These are phyloP conservation scores for Xylocampa areola DNA, from an alignment of 2,888 invertebrate genomes.

Conservation along the genomic window DNA sequence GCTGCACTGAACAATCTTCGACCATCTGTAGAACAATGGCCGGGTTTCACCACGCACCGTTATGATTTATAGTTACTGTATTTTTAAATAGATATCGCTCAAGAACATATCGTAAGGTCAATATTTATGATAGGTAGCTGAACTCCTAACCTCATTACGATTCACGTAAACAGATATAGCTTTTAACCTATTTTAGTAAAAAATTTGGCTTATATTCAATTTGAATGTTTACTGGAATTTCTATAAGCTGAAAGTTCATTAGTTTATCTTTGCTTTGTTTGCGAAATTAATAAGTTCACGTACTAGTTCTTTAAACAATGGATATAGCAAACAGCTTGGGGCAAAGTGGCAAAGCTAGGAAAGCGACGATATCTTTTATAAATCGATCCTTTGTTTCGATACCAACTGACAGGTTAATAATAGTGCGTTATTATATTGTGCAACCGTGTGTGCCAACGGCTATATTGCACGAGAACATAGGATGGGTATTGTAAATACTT, in stretches of 20 bases:
- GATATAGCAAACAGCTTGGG: slow-evolving; percentile 40
- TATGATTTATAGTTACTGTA: slow-evolving; percentile 55
- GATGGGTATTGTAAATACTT: slow-evolving; percentile 57
- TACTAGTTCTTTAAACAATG: slow-evolving; percentile 41
- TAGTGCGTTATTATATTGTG: slow-evolving; percentile 60
- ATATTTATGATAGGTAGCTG: slow-evolving; percentile 30
- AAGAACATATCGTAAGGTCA: slow-evolving; percentile 18
- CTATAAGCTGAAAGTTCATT: slow-evolving; percentile 36
- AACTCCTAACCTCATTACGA: slow-evolving; percentile 29
- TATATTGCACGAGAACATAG: slow-evolving; percentile 40
- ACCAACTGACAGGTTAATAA: slow-evolving; percentile 57
- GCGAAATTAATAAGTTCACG: slow-evolving; percentile 29
- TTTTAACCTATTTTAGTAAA: background rate
- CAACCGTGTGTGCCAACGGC: slow-evolving; percentile 44
- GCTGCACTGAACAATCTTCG: slow-evolving; percentile 60
- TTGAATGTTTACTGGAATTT: slow-evolving; percentile 4
- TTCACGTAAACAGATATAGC: slow-evolving; percentile 3
- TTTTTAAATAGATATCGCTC: slow-evolving; percentile 55
- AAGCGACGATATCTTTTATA: slow-evolving; percentile 46
- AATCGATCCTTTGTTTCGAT: slow-evolving; percentile 54
- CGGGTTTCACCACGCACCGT: slow-evolving; percentile 60
- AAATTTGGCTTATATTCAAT: slow-evolving; percentile 1
- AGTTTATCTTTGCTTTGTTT: slow-evolving; percentile 35
- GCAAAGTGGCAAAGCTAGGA: slow-evolving; percentile 27
- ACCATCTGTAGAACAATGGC: slow-evolving; percentile 64